A percentile compares a stretch with the other conserved stretches of the same genome.
These are phyloP conservation scores for Nylanderia fulva DNA, from an alignment of 1,140 invertebrate species.

Conservation along the genomic window DNA sequence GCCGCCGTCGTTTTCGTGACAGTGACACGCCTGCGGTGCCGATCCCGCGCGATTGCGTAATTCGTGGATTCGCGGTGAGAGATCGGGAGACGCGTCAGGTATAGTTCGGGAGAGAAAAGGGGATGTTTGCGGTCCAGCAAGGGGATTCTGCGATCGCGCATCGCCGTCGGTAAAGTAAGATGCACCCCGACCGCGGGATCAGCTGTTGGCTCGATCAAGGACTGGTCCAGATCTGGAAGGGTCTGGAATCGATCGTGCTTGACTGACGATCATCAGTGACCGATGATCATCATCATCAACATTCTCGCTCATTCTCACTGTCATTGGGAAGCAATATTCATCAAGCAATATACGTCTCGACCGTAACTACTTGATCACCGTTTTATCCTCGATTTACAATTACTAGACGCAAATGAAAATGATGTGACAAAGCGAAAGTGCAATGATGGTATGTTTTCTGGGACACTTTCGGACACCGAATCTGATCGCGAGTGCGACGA, in stretches of 20 bases:
- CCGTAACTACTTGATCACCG: neutral
- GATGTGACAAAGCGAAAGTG: neutral
- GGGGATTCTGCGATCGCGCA: slow-evolving; percentile 6
- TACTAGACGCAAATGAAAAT: neutral
- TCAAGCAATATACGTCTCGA: slow-evolving; percentile 40
- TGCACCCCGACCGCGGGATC: slow-evolving; percentile 3
- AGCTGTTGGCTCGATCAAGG: neutral
- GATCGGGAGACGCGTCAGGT: neutral
- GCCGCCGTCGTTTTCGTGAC: slow-evolving; percentile 37
- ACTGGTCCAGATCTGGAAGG: neutral
- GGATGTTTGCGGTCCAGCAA: neutral
- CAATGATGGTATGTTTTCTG: too few species aligned
- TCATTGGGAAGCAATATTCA: slow-evolving; percentile 8
- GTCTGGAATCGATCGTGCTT: neutral
- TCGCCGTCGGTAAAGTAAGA: neutral
- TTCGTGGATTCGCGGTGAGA: slow-evolving; percentile 15
- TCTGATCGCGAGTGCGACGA: neutral
- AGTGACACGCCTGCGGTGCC: slow-evolving; percentile 33
- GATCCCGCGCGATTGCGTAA: slow-evolving; percentile 41
- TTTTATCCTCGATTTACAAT: neutral
- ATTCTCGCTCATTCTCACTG: neutral
- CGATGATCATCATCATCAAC: neutral
- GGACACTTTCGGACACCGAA: neutral
- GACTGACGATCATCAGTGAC: neutral
- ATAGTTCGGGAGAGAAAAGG: too few species aligned